Conservation (phyloP, 2,888 invertebrate species). For the Cerastoderma edule region DNA sequence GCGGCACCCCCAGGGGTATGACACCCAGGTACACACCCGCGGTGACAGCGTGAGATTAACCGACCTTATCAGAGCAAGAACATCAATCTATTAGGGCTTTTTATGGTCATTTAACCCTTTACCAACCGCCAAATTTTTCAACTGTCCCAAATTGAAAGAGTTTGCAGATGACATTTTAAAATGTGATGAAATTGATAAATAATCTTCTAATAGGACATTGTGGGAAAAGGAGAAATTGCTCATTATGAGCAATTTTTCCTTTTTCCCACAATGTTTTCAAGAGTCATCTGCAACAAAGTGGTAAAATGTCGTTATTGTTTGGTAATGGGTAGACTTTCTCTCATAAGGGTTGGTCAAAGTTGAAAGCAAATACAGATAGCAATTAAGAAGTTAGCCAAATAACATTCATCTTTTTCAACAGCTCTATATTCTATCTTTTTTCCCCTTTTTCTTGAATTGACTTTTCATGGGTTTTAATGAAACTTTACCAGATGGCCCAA, state of each 20-base stretch:
- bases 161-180: neutral
- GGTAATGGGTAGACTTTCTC: too few relatives aligned
- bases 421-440: too few relatives aligned
- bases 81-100: neutral
- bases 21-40: conserved; percentile 52
- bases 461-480: too few relatives aligned
- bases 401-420: too few relatives aligned
- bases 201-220: neutral
- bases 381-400: too few relatives aligned
- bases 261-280: too few relatives aligned
- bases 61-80: neutral
- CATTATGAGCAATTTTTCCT: neutral
- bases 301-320: too few relatives aligned
- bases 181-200: neutral
- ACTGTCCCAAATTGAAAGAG: neutral
- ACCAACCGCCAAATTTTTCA: neutral
- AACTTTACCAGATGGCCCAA: too few relatives aligned
- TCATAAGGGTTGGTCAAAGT: too few relatives aligned
- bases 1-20: conserved; percentile 39
- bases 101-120: neutral
- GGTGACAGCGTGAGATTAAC: conserved; percentile 57
- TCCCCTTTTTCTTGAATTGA: too few relatives aligned
- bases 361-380: too few relatives aligned
- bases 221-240: conserved; percentile 4
- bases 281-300: too few relatives aligned